Percentiles rank a stretch among this genome's conserved stretches.
These are phyloP conservation scores for Cinara cedri DNA, from an alignment of 2,888 invertebrate species.

Conservation along the genomic window DNA sequence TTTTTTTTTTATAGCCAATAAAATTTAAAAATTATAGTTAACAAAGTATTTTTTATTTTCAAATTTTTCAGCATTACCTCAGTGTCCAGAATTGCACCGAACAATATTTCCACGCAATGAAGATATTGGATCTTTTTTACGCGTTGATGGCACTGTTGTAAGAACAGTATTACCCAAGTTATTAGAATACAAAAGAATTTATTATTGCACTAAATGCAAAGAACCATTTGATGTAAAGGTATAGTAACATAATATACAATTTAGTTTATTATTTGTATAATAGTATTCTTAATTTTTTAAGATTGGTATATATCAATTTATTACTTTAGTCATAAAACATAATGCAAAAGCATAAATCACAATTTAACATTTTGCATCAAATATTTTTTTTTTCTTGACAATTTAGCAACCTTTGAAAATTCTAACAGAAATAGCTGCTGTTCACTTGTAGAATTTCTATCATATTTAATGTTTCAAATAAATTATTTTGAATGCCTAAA, in stretches of 20 bases:
- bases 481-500: too few relatives aligned
- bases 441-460: too few relatives aligned
- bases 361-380: too few relatives aligned
- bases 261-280: too few relatives aligned
- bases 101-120: constrained; percentile 73
- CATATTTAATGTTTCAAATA: too few relatives aligned
- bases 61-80: constrained; percentile 68
- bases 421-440: too few relatives aligned
- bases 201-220: constrained; percentile 79
- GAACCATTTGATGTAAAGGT: constrained; percentile 71
- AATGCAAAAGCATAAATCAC: too few relatives aligned
- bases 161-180: constrained; percentile 77
- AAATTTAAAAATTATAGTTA: too few relatives aligned
- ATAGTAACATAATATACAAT: too few relatives aligned
- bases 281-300: background rate
- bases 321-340: background rate
- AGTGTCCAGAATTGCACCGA: constrained; percentile 72
- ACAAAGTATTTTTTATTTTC: background rate
- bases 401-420: too few relatives aligned
- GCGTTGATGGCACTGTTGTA: constrained; percentile 80
- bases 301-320: background rate
- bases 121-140: constrained; percentile 75
- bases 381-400: too few relatives aligned
- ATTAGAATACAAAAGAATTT: constrained; percentile 76
- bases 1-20: background rate